Evolutionary conservation across 92 coral and sea anemone genomes (phyloP).

Genomic region (Epizoanthus illoricatus): DNA sequence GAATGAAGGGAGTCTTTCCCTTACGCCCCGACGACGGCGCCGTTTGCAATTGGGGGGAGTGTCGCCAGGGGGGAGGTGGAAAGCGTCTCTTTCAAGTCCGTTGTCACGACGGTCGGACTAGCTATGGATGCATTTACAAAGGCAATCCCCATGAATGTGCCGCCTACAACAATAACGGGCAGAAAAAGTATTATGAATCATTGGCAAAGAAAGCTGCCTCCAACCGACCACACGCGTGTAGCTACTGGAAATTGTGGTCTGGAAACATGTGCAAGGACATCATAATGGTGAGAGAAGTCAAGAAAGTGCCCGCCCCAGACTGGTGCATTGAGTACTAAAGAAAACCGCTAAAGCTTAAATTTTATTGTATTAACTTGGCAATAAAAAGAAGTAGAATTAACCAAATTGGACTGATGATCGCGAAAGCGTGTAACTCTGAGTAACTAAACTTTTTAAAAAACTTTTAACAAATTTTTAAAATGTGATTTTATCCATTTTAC

Average conservation of each 20-base stretch:
- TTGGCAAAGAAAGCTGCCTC: slow-evolving; percentile 23
- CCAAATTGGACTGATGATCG: no score
- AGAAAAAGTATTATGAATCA: background rate
- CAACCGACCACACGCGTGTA: slow-evolving; percentile 16
- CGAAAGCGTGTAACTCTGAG: no score
- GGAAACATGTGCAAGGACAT: slow-evolving; percentile 7
- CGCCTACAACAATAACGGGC: slow-evolving; percentile 8
- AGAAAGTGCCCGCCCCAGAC: slow-evolving; percentile 7
- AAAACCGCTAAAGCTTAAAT: no score
- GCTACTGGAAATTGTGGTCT: slow-evolving; percentile 23
- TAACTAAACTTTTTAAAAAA: no score
- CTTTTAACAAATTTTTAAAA: no score
- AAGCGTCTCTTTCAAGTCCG: slow-evolving; percentile 28
- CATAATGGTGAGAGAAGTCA: slow-evolving; percentile 14
- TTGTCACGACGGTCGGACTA: background rate
- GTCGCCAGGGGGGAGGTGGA: slow-evolving; percentile 22
- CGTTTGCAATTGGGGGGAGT: slow-evolving; percentile 2
- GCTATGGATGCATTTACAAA: slow-evolving; percentile 24
- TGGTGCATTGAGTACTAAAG: slow-evolving; percentile 8
- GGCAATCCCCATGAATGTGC: slow-evolving; percentile 20
- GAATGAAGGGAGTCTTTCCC: background rate
- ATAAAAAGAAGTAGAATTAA: no score
- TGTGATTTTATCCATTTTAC: no score
- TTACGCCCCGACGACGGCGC: background rate
- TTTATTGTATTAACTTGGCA: no score